Base-by-base conservation (phyloP, 2,113 vertebrate genomes). In the Brachypodius melanocephalos region DNA sequence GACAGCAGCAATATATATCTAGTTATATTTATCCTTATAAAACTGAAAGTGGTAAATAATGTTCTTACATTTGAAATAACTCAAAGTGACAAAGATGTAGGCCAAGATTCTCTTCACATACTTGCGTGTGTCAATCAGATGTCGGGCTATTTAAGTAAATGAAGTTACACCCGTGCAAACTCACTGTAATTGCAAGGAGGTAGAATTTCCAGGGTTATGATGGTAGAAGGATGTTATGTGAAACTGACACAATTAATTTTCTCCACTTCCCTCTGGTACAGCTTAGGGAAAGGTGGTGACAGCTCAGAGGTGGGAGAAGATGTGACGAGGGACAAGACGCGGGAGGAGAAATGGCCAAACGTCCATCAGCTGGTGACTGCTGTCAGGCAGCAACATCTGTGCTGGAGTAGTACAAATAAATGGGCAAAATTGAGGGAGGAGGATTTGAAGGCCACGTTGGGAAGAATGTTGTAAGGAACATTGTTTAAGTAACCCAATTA, bases 231-330 rank as follows among this genome's bases (percentile, higher is more conserved):
- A 90, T 72, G 68, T 78, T 89, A 45, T 75, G 42, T 92, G 84
- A 87, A 92, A 95, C 87, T 85, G 94, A 95, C 91, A 95, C 57
- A 74, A 90, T 78, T 95, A 89, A 95, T 97, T 96, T 95, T 95
- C 89, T 95, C 86, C 65, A 89, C n/a, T 81, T 84, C n/a, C 81
- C 15, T 62, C 13, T 52, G 20, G 32, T 8, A 9, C 52, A 87
- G 40, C 48, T 84, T 67, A 72, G 34, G n/a, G 22, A 93, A 95
- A 95, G 65, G 48, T 74, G 86, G 10, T 96, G 96, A 96, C 96
- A 97, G 86, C 90, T 93, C 46, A 92, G 95, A 71, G 52, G 61
- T 61, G 69, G 65, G 61, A 89, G 49, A 81, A 95, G 49, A 57
- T 31, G 69, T 79, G 78, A 62, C 0, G 0, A 82, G 54, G 79